Percentiles rank a stretch among this genome's conserved stretches.
These are phyloP conservation scores for Spicauda simplicius DNA, from an alignment of 2,888 invertebrate genomes.

Conservation along the genomic window DNA sequence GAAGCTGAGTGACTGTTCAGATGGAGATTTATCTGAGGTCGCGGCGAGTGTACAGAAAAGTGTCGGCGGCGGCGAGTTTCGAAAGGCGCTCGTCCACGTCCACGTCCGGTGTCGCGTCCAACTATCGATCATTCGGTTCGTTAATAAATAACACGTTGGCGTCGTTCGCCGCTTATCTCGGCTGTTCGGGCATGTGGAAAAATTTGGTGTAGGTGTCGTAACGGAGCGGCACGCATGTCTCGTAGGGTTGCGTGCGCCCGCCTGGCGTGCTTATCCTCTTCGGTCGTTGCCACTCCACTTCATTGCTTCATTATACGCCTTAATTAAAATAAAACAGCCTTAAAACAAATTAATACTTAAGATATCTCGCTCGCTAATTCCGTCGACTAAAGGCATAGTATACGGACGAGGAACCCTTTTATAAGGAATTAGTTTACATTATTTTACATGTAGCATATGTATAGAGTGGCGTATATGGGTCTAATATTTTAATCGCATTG, in stretches of 20 bases:
- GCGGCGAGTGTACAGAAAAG: constrained; percentile 54
- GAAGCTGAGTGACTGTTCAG: constrained; percentile 58
- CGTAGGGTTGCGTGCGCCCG: constrained; percentile 72
- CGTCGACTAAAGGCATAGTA: background rate
- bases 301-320: constrained; percentile 67
- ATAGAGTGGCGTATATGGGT: constrained; percentile 29
- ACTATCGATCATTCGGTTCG: constrained; percentile 85
- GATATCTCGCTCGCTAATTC: constrained; percentile 28
- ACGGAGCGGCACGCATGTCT: constrained; percentile 81
- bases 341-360: constrained; percentile 34
- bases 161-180: constrained; percentile 80
- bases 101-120: constrained; percentile 82
- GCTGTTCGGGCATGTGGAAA: constrained; percentile 84
- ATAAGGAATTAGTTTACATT: constrained; percentile 57
- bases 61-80: constrained; percentile 68
- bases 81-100: constrained; percentile 76
- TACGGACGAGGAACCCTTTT: constrained; percentile 57
- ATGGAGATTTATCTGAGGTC: constrained; percentile 62
- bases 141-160: constrained; percentile 84
- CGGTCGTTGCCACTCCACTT: constrained; percentile 67
- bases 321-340: constrained; percentile 65
- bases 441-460: constrained; percentile 53
- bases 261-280: constrained; percentile 66
- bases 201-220: constrained; percentile 84
- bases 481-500: constrained; percentile 58